Evolutionary conservation across 2,113 vertebrate genomes (phyloP), one percentile per base, ranked within the genome.

Genomic region (Phoxinus phoxinus): DNA sequence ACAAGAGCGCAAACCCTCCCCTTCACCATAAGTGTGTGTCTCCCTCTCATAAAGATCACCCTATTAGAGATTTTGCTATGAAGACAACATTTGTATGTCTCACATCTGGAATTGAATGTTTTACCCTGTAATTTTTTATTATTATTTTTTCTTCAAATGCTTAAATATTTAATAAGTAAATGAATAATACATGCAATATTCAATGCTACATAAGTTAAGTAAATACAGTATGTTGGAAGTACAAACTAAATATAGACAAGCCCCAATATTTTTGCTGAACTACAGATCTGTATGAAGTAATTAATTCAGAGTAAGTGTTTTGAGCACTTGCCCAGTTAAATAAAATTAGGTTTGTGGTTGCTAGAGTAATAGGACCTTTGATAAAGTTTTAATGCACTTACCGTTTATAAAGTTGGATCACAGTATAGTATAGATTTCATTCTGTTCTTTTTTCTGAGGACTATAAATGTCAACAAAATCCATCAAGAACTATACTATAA

Each of bases 301-400:
- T 75, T 51, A 75, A 75, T 75, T 75, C 25, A 48, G 44, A 30
- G 79, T 21, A 13, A 82, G 21, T 44, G 69, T 51, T 32, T 63
- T 73, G 84, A 61, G 13, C n/a, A 71, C 78, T 74, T 75, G n/a
- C n/a, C n/a, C 41, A 27, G 58, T 65, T 17, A 19, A 72, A 76
- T 23, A 4, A 67, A 63, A 56, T 75, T 0, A 73, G 41, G 23
- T 76, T 30, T 15, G 23, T 51, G 69, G 8, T 86, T 83, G 27
- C 41, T 37, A 65, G 10, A 75, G 32, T 48, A 58, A 44, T 15
- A n/a, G 35, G n/a, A 46, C 56, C 71, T 84, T 53, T 59, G 23
- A 58, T 75, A 25, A 59, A 67, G 10, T 1, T 35, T 59, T 35
- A 44, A 61, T 25, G 56, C 56, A 41, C 37, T 61, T 37, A 37